Base-by-base conservation (phyloP, 2,888 invertebrate species). In the Drosophila demipolita region DNA sequence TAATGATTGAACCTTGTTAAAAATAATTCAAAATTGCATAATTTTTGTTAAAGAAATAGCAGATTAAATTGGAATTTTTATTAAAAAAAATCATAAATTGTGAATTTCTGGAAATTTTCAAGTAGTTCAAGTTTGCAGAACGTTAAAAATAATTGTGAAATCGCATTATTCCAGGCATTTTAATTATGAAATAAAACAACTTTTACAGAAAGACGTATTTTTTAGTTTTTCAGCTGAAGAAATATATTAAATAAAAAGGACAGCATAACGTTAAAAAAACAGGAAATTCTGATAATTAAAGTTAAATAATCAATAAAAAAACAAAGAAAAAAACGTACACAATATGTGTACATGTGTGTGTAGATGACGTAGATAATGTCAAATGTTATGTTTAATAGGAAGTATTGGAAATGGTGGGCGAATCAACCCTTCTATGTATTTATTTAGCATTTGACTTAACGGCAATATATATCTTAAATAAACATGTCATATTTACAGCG, bases 391-490 rank as follows among this genome's bases (percentile, higher is more conserved):
- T 29, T 35, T 17, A 9, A 29, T 29, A 0, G 17, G 5, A 49
- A 49, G 17, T 29, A 49, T 29, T 49, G 49, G 3, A 29, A 50
- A 32, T 12, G 1, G n/a, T 29, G 11, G 17, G 5, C 3, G 17
- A 50, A 50, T 17, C 29, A n/a, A 11, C n/a, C 11, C 9, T n/a
- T 12, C 17, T 3, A 11, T 7, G n/a, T n/a, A 9, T 26, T 49
- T 5, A 26, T 26, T 49, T 5, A 17, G 17, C 49, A 49, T 9
- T 26, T 29, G 29, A 15, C 42, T 29, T 3, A 63, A 63, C 36
- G 32, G 49, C 33, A 59, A 65, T 71, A 35, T 61, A 73, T 73
- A 29, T 53, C 23, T 35, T 65, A 66, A 73, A 72, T 73, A 66
- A 73, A 20, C 35, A 23, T 17, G 17, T 4, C 29, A 38, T 33